These are phyloP conservation scores for Diloba caeruleocephala DNA, from an alignment of 2,888 invertebrate species.

Conservation along the genomic window DNA sequence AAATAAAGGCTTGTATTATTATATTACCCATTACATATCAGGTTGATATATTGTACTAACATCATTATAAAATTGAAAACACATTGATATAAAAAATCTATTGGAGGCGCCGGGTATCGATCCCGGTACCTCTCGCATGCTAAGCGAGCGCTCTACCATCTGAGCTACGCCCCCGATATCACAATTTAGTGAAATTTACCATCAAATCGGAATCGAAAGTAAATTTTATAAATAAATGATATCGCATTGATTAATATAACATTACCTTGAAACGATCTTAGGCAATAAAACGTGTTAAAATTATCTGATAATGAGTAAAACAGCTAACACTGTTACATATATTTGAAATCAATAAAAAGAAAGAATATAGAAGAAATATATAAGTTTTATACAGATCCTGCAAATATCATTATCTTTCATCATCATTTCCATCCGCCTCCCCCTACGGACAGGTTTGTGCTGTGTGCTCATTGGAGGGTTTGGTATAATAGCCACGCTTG, in stretches of 20 bases:
- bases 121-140: conserved; percentile 89
- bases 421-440: no score
- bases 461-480: no score
- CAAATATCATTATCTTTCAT: no score
- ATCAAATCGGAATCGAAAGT: conserved; percentile 9
- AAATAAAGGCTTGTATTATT: no score
- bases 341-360: no score
- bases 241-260: background rate
- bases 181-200: background rate
- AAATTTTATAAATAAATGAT: conserved; percentile 16
- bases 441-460: no score
- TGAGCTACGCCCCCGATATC: conserved; percentile 87
- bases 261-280: conserved; percentile 32
- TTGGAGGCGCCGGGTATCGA: conserved; percentile 89
- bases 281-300: conserved; percentile 17
- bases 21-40: no score
- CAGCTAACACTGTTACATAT: background rate
- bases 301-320: conserved; percentile 32
- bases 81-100: background rate
- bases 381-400: no score
- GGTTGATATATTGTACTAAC: background rate
- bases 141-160: conserved; percentile 90
- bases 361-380: no score
- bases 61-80: background rate
- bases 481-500: no score